Evolutionary conservation across 2,797 vertebrate species (phyloP), one percentile per base, ranked within the genome.

Genomic region (Betta splendens): DNA sequence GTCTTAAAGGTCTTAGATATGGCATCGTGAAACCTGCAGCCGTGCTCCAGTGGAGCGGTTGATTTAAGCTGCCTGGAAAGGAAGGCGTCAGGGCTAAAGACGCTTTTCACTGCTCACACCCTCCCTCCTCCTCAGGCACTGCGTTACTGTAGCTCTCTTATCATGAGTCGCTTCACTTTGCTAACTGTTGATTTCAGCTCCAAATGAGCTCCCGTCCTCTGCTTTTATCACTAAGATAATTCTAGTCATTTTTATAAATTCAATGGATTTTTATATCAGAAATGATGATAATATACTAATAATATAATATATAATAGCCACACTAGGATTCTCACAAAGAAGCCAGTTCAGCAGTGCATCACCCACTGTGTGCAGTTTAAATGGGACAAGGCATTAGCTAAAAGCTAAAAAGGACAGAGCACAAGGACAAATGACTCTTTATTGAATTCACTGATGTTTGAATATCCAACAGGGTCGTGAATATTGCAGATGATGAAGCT

Each of bases 1-100:
- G 48, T 55, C 40, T 48, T 42, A 28, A 17, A 59, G 51, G 50
- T 64, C 39, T 64, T 47, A 38, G 31, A 55, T 46, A 13, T 56
- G 43, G 16, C 22, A 53, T 36, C 51, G 9, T 76, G 29, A 63
- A 42, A 40, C 18, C 61, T 62, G 53, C 35, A 51, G 69, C 59
- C 18, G 3, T 8, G 52, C 77, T 76, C 54, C 53, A 47, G 22
- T 73, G 65, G 29, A 71, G 72, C 64, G 49, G 55, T 16, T 74
- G 61, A 79, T 76, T 76, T 63, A 58, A 68, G 52, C 36, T 45
- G 38, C 46, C 51, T 59, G 47, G 22, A 42, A 32, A 25, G 39
- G 10, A 32, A 21, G 15, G 22, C 45, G 37, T 52, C 42, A 39
- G 16, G 18, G 37, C 28, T 51, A 11, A 45, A 46, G 36, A 36